Evolutionary conservation across 1,140 invertebrate genomes (phyloP).

Genomic region (Bactericera cockerelli): DNA sequence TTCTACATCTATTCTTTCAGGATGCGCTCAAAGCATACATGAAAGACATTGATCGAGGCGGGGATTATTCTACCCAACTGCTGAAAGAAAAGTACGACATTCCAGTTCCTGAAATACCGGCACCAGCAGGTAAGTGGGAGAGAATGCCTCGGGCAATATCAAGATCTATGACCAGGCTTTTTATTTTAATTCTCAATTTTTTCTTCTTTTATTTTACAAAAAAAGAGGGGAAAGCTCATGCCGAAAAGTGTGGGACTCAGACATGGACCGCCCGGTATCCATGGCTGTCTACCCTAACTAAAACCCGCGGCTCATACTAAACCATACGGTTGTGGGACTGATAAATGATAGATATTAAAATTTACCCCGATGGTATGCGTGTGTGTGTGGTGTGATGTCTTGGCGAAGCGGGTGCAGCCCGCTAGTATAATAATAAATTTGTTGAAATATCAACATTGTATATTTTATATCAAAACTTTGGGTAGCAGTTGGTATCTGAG

Average conservation of each 20-base stretch:
- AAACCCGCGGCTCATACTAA: conserved; percentile 12
- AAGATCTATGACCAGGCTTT: conserved; percentile 25
- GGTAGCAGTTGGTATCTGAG: no score
- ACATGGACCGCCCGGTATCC: no score
- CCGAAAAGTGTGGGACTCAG: no score
- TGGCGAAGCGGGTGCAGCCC: no score
- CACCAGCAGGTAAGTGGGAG: conserved; percentile 28
- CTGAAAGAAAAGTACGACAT: conserved; percentile 23
- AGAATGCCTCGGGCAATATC: conserved; percentile 24
- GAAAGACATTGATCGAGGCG: conserved; percentile 55
- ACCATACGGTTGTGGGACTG: no score
- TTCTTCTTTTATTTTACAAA: no score
- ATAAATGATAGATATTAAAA: conserved; percentile 56
- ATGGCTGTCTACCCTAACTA: no score
- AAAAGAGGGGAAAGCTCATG: no score
- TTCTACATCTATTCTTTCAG: conserved; percentile 21
- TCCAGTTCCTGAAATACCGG: conserved; percentile 13
- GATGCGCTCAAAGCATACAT: conserved; percentile 68
- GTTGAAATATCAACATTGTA: no score
- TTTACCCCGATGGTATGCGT: conserved; percentile 48
- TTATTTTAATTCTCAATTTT: no score
- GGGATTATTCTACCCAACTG: conserved; percentile 47
- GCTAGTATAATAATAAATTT: no score
- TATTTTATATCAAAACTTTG: no score
- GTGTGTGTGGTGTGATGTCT: conserved; percentile 79